phyloP scores from a whole-genome alignment of 1,140 invertebrate species.

The Drosophila athabasca region DNA sequence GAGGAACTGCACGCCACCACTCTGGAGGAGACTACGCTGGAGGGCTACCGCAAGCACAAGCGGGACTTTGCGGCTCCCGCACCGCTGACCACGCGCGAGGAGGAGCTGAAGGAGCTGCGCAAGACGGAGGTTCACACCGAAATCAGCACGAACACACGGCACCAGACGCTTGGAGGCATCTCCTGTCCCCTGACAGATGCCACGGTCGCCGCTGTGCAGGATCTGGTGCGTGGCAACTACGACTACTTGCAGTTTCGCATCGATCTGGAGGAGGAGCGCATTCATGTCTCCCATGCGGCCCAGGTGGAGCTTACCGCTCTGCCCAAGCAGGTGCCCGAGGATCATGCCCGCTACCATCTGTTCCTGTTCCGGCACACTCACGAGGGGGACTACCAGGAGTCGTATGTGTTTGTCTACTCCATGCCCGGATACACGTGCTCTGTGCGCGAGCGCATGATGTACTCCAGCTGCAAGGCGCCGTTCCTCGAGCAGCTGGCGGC shows the following conservation, averaged over 20 bases:
- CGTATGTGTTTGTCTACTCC: conserved; percentile 97
- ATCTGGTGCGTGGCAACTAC: conserved; percentile 87
- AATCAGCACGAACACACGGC: conserved; percentile 92
- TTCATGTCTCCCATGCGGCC: conserved; percentile 86
- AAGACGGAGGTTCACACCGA: conserved; percentile 90
- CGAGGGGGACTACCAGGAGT: conserved; percentile 94
- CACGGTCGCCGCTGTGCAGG: conserved; percentile 89
- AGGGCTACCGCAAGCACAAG: conserved; percentile 92
- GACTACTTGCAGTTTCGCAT: conserved; percentile 92
- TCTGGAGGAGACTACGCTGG: conserved; percentile 91
- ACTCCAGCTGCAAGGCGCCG: conserved; percentile 97
- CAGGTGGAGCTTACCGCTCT: conserved; percentile 87
- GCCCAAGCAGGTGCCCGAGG: conserved; percentile 90
- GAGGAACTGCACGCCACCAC: conserved; percentile 77
- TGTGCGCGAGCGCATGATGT: conserved; percentile 98
- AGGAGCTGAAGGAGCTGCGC: conserved; percentile 92
- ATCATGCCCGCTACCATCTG: conserved; percentile 95
- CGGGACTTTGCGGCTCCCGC: conserved; percentile 91
- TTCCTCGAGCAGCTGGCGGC: conserved; percentile 92
- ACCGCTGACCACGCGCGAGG: conserved; percentile 94
- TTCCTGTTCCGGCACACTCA: conserved; percentile 96
- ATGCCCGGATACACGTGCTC: conserved; percentile 97
- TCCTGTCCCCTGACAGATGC: conserved; percentile 95
- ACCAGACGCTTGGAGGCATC: conserved; percentile 96
- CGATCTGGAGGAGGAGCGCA: conserved; percentile 84